Percentiles rank a stretch among this genome's conserved stretches.
These are phyloP conservation scores for Xanthorhoe spadicearia DNA, from an alignment of 2,888 invertebrate species.

Conservation along the genomic window DNA sequence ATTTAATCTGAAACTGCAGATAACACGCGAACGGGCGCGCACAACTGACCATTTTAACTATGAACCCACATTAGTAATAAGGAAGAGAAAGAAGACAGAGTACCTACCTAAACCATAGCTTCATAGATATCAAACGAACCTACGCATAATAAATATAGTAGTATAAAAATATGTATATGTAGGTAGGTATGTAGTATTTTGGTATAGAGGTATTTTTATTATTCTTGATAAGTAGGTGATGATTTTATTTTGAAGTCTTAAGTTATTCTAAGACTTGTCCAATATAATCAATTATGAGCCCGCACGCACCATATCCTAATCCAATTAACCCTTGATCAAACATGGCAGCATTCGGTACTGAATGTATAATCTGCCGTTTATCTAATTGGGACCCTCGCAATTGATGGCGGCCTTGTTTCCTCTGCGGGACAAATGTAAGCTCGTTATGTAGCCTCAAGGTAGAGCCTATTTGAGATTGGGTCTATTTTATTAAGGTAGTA, in stretches of 20 bases:
- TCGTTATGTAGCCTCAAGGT: conserved; percentile 17
- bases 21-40: conserved; percentile 48
- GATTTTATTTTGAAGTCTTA: too few species aligned
- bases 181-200: too few species aligned
- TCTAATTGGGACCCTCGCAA: conserved; percentile 45
- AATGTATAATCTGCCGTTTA: conserved; percentile 45
- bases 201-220: too few species aligned
- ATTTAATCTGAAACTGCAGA: conserved; percentile 40
- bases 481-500: conserved; percentile 19
- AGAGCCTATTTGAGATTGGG: conserved; percentile 12
- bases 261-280: conserved; percentile 1
- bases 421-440: conserved; percentile 28
- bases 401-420: conserved; percentile 43
- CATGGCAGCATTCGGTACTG: conserved; percentile 40
- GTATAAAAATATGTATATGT: too few species aligned
- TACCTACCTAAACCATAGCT: neutral
- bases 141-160: too few species aligned
- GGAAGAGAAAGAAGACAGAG: neutral
- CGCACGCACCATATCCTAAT: conserved; percentile 45
- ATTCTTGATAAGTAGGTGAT: too few species aligned
- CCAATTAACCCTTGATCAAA: conserved; percentile 46
- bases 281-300: conserved; percentile 39
- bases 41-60: conserved; percentile 40
- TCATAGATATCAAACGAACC: neutral
- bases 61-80: conserved; percentile 21